These are phyloP conservation scores for Diplazon laetatorius DNA, from an alignment of 2,888 invertebrate genomes.

Conservation along the genomic window DNA sequence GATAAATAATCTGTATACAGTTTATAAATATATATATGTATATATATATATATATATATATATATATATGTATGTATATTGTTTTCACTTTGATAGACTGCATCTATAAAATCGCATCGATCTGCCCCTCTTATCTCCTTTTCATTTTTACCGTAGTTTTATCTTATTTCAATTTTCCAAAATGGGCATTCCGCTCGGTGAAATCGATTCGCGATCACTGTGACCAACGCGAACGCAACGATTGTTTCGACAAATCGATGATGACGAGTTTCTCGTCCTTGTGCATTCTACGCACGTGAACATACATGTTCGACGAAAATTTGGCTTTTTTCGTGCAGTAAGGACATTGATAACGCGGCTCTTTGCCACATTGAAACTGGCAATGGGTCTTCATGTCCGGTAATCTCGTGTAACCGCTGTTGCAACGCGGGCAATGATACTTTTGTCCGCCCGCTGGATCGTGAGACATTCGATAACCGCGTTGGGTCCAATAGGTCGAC, in stretches of 20 bases:
- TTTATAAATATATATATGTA: too few relatives aligned
- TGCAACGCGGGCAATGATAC: slow-evolving; percentile 70
- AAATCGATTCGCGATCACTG: neutral
- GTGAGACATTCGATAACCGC: slow-evolving; percentile 3
- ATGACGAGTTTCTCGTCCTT: slow-evolving; percentile 74
- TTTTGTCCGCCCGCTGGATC: slow-evolving; percentile 35
- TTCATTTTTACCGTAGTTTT: neutral
- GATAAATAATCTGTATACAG: too few relatives aligned
- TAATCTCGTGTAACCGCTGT: slow-evolving; percentile 75
- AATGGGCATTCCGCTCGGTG: neutral
- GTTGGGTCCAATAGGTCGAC: slow-evolving; percentile 21
- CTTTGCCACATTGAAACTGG: slow-evolving; percentile 81
- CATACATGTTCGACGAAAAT: slow-evolving; percentile 79
- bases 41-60: too few relatives aligned
- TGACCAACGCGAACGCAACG: slow-evolving; percentile 24
- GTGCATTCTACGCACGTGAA: slow-evolving; percentile 75
- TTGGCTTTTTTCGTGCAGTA: slow-evolving; percentile 79
- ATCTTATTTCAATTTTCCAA: neutral
- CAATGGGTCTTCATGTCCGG: slow-evolving; percentile 79
- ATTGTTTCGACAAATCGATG: slow-evolving; percentile 73
- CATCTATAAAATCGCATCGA: too few relatives aligned
- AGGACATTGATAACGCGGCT: slow-evolving; percentile 81
- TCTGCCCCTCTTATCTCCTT: too few relatives aligned
- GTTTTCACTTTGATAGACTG: too few relatives aligned
- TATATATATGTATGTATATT: too few relatives aligned